These are phyloP conservation scores for Metacarcinus magister DNA, from an alignment of 2,888 invertebrate genomes.

Conservation along the genomic window DNA sequence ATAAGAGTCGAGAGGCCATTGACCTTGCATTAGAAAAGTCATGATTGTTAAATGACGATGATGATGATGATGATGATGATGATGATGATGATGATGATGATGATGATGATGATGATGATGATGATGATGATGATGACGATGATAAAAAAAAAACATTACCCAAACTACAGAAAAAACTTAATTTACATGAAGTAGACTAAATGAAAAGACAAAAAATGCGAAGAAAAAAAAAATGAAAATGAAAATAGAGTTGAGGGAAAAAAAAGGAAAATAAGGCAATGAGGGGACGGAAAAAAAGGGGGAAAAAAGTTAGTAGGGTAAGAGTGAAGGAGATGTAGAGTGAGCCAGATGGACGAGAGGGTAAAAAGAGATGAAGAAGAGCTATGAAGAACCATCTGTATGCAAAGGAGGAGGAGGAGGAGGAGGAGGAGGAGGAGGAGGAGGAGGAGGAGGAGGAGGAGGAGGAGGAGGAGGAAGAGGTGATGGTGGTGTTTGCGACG, in stretches of 20 bases:
- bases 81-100: not conserved
- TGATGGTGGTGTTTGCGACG: not conserved
- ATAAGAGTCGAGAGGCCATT: not conserved
- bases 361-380: not conserved
- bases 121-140: not conserved
- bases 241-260: no score
- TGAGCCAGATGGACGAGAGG: not conserved
- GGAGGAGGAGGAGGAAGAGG: not conserved
- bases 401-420: slow-evolving; percentile 3
- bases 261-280: no score
- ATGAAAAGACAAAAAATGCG: no score
- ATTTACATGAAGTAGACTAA: not conserved
- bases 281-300: no score
- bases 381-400: slow-evolving; percentile 1
- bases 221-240: no score
- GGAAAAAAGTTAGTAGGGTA: no score
- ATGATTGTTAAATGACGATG: not conserved
- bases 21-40: not conserved
- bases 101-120: not conserved
- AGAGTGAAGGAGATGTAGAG: not conserved
- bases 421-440: not conserved
- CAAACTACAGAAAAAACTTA: not conserved
- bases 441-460: slow-evolving; percentile 1
- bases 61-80: not conserved
- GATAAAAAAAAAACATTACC: not conserved